Evolutionary conservation across 2,888 invertebrate species (phyloP), one percentile per base, ranked within the genome.

Genomic region (Tinea pellionella): DNA sequence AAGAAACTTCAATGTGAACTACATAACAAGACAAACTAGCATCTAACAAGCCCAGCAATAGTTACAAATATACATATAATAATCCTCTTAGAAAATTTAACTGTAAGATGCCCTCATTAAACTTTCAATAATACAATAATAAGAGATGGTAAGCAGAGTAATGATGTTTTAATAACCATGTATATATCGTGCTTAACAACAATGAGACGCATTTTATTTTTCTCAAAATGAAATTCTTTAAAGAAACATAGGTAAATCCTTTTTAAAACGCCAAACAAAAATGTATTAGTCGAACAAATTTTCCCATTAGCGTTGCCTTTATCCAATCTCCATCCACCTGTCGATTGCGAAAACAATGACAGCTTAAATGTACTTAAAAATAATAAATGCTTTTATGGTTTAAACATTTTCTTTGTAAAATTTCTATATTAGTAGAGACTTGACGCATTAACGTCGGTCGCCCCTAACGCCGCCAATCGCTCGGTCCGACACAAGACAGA

Each of bases 401-500:
- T 47, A 12, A 55, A 24, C 6, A 24, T 19, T 55, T 55, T 24
- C 55, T 19, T 19, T 55, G 55, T 8, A 19, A 55, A 55, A 19
- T 13, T 55, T n/a, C 18, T 19, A 16, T n/a, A 47, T 47, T 47
- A 47, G 47, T 37, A 12, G 15, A 47, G 47, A 15, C 15, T 47
- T 47, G 13, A 15, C 47, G 47, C 47, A 15, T 47, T 47, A 53
- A 18, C 24, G 53, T 53, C 53, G 19, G 53, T 53, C 53, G 19
- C 53, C 24, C 53, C 53, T 24, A 62, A 61, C 62, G 60, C 53
- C 53, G 18, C 53, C 53, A 8, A 63, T 62, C 62, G 60, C 61
- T 62, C 57, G 15, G 47, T 56, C 41, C 42, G 68, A 61, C 63
- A 65, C 60, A 64, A 64, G 63, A 68, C 72, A 70, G 69, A 67